Evolutionary conservation across 2,113 vertebrate genomes (phyloP).

Genomic region (Paedocypris sp.): DNA sequence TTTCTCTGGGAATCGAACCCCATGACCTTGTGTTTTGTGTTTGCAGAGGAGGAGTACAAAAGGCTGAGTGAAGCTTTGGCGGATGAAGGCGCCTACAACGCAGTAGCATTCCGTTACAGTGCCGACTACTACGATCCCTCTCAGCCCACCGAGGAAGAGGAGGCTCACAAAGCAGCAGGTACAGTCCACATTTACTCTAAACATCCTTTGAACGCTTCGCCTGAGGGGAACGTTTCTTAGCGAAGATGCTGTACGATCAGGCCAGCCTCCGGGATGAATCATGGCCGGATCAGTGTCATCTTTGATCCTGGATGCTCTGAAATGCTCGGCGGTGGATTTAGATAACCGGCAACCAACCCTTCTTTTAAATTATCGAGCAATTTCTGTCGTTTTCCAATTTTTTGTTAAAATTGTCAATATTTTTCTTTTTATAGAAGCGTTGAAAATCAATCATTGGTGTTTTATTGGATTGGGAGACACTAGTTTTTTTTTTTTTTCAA

Average conservation of each 20-base stretch:
- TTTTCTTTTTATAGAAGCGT: too few relatives aligned
- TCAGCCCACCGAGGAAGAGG: conserved; percentile 93
- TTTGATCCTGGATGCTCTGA: background rate
- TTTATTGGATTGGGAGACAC: too few relatives aligned
- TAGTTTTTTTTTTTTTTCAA: too few relatives aligned
- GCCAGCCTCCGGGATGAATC: background rate
- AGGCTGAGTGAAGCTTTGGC: conserved; percentile 90
- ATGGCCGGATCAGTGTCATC: background rate
- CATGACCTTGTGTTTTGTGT: background rate
- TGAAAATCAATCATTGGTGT: too few relatives aligned
- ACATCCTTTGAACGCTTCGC: background rate
- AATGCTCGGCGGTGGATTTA: background rate
- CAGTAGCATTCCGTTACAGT: conserved; percentile 86
- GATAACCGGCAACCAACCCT: conserved; percentile 3
- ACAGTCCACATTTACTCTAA: background rate
- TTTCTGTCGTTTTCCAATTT: too few relatives aligned
- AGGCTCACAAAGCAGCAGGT: conserved; percentile 73
- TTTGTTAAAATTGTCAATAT: too few relatives aligned
- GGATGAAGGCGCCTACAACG: conserved; percentile 85
- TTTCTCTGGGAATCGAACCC: too few relatives aligned
- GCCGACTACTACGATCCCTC: conserved; percentile 98
- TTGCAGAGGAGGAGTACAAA: conserved; percentile 98
- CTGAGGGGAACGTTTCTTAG: background rate
- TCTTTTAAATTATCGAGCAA: too few relatives aligned
- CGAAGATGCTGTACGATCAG: background rate